Base-by-base conservation (phyloP, 2,797 vertebrate species). In the Ispidina picta region DNA sequence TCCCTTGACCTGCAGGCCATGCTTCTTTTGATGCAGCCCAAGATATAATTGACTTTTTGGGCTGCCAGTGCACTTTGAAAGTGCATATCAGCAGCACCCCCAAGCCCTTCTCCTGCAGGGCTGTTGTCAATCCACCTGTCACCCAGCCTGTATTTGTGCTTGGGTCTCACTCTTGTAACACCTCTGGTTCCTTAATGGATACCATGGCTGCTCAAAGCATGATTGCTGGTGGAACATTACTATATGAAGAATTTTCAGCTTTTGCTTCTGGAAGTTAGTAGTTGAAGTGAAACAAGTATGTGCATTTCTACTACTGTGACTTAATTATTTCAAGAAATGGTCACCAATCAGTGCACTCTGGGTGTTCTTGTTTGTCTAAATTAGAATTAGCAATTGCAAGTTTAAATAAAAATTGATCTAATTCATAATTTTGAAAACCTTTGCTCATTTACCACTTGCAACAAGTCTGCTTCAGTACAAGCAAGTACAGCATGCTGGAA, bases 401-500 rank as follows among this genome's bases (percentile, higher is more conserved):
- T 72, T 51, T 46, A 68, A 80, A 51, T 81, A 55, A 65, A 85
- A 86, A 49, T 6, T 35, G 35, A 15, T 5, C 10, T 81, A 3
- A 20, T 58, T 55, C 15, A 11, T n/a, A 17, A n/a, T 43, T 87
- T 80, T 80, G 41, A 58, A 77, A 83, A 31, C 23, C 35, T 68
- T 6, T 70, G 13, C 70, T 79, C 26, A 2, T 44, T 87, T 68
- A 21, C 15, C 11, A 7, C 3, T 4, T 16, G 28, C 11, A 79
- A 23, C 2, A 8, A 8, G 15, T 15, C 28, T 52, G 39, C 28
- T 81, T 77, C 31, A 11, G 46, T 77, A 15, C 1, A 4, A 56
- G 21, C 7, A 10, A 49, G n/a, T 11, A 37, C 19, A 29, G 5
- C 7, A 8, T 0, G 0, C n/a, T 62, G 21, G 46, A 68, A 20